Evolutionary conservation across 2,113 vertebrate species (phyloP).

Genomic region (Xiphophorus hellerii): DNA sequence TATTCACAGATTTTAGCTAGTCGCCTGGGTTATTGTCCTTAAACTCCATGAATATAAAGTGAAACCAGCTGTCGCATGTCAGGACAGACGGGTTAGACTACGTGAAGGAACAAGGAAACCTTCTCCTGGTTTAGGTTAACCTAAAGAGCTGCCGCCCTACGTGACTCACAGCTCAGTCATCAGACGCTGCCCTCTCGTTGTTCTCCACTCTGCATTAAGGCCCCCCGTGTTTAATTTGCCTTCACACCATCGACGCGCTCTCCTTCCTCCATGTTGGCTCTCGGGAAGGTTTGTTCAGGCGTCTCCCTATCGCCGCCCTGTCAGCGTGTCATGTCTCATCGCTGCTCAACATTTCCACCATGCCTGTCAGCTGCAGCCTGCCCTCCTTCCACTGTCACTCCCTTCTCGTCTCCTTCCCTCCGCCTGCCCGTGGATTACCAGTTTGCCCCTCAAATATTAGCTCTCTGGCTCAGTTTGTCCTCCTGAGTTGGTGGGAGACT

Average conservation of each 20-base stretch:
- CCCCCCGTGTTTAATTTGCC: conserved; percentile 32
- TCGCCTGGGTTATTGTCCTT: too few species aligned
- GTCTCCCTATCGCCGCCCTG: conserved; percentile 42
- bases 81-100: too few species aligned
- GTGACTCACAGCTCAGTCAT: conserved; percentile 5
- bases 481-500: conserved; percentile 16
- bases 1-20: too few species aligned
- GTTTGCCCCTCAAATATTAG: conserved; percentile 7
- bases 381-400: conserved; percentile 42
- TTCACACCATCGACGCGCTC: conserved; percentile 19
- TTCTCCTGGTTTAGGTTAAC: too few species aligned
- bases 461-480: conserved; percentile 24
- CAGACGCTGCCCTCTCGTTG: neutral
- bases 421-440: conserved; percentile 62
- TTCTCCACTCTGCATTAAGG: neutral
- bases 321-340: conserved; percentile 50
- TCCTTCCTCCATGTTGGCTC: conserved; percentile 51
- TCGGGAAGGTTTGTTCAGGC: conserved; percentile 43
- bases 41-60: too few species aligned
- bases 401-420: conserved; percentile 18
- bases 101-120: too few species aligned
- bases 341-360: conserved; percentile 37
- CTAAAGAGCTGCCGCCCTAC: too few species aligned
- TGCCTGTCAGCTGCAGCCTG: conserved; percentile 50
- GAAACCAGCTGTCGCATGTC: too few species aligned